Base-by-base conservation (phyloP, 2,888 invertebrate species). In the Drosophila quinaria region DNA sequence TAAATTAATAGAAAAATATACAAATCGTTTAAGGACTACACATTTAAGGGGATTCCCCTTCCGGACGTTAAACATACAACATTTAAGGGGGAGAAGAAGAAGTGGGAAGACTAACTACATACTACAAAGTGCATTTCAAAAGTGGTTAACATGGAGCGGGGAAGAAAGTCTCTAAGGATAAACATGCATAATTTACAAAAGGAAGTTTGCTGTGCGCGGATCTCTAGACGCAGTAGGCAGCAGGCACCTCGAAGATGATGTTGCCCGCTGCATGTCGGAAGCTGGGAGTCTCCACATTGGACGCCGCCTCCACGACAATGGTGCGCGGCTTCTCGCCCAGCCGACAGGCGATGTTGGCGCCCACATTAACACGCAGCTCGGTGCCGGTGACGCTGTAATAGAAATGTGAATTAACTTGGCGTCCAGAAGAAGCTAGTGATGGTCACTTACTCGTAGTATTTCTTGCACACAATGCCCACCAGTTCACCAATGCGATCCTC, bases 401-500 rank as follows among this genome's bases (percentile, higher is more conserved):
- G 10, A n/a, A 31, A 25, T 6, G 1, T 0, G 4, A 15, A 22
- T 56, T 49, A 56, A 13, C 4, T 6, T 10, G 8, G 4, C 35
- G 17, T 29, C 10, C 8, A 5, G 19, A 15, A 13, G 17, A 2
- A 11, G 10, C 15, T 19, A 13, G 0, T 1, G 5, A 6, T 17
- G n/a, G 19, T 1, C 6, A 63, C 96, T 95, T 93, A 97, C 97
- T 95, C 95, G 76, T 94, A 94, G 93, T 95, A 97, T 90, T 96
- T 94, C 81, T 96, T 95, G 87, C 96, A 95, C 5, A 98, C 93
- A 59, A 96, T 94, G 13, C 98, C 98, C 13, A 98, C 94, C 33
- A 98, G 94, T 92, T 98, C 98, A 0, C 98, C 98, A 55, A 98
- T 95, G 75, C 96, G 94, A 92, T 98, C 97, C 73, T 96, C 96